phyloP scores from a whole-genome alignment of 2,797 vertebrate genomes.

The Ambastaia sidthimunki region DNA sequence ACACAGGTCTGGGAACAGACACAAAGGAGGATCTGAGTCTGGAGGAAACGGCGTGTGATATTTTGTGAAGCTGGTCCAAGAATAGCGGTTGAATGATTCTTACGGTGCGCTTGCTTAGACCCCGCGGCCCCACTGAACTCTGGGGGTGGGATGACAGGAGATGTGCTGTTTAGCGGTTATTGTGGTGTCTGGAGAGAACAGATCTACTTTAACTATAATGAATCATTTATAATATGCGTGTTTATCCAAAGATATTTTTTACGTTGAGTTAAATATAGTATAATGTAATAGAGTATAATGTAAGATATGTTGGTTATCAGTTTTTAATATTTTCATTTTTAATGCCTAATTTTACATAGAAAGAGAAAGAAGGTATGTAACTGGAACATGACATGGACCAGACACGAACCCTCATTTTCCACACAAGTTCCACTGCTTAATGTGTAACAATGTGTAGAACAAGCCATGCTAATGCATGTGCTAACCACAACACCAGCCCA shows the following conservation, averaged over 20 bases:
- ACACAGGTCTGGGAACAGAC: slow-evolving; percentile 25
- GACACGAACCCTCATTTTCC: not conserved
- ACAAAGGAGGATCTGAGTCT: slow-evolving; percentile 45
- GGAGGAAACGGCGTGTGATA: slow-evolving; percentile 45
- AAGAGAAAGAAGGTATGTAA: not conserved
- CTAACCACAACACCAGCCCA: not conserved
- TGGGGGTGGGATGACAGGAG: not conserved
- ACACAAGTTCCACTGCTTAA: not conserved
- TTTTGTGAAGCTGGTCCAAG: slow-evolving; percentile 35
- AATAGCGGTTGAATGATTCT: slow-evolving; percentile 16
- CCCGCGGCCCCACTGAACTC: not conserved
- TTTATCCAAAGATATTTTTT: not conserved
- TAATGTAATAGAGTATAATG: not conserved
- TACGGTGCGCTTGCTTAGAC: not conserved
- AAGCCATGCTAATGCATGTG: not conserved
- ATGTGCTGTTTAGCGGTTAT: slow-evolving; percentile 1
- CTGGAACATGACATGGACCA: not conserved
- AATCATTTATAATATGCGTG: not conserved
- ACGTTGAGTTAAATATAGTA: not conserved
- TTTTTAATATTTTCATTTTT: not conserved
- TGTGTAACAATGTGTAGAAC: not conserved
- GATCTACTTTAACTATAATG: not conserved
- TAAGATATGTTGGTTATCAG: not conserved
- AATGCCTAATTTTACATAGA: not conserved
- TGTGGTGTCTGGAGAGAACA: slow-evolving; percentile 3